phyloP scores from a whole-genome alignment of 2,113 vertebrate genomes.

The Tragelaphus imberbis region DNA sequence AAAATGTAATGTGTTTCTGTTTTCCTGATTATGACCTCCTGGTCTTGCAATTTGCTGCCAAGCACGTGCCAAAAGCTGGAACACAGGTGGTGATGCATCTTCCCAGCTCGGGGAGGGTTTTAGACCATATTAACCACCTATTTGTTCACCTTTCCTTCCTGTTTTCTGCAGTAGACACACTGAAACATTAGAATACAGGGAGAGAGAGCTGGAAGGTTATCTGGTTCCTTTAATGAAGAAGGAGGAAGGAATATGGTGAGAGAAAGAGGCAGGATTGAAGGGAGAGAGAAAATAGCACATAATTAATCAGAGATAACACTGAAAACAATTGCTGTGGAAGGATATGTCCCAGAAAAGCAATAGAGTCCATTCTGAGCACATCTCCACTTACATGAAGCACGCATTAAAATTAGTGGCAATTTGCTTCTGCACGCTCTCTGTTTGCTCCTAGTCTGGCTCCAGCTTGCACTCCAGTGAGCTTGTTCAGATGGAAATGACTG shows the following conservation, averaged over 20 bases:
- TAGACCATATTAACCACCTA: constrained; percentile 43
- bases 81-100: neutral
- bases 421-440: constrained; percentile 49
- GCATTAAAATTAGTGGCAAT: constrained; percentile 34
- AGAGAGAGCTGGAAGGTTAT: constrained; percentile 64
- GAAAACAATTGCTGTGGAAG: constrained; percentile 71
- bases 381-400: constrained; percentile 63
- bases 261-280: neutral
- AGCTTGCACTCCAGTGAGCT: constrained; percentile 10
- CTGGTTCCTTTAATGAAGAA: constrained; percentile 67
- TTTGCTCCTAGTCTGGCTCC: constrained; percentile 41
- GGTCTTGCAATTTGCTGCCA: constrained; percentile 55
- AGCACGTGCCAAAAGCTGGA: constrained; percentile 1
- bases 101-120: neutral
- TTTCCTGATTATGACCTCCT: constrained; percentile 57
- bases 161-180: constrained; percentile 56
- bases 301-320: constrained; percentile 76
- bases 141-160: constrained; percentile 29
- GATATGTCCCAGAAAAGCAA: constrained; percentile 72
- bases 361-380: neutral
- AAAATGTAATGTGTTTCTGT: constrained; percentile 59
- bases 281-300: constrained; percentile 62
- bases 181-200: neutral
- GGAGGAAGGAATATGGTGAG: neutral
- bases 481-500: neutral